Evolutionary conservation across 2,888 invertebrate genomes (phyloP).

Genomic region (Scaptomyza reducta): DNA sequence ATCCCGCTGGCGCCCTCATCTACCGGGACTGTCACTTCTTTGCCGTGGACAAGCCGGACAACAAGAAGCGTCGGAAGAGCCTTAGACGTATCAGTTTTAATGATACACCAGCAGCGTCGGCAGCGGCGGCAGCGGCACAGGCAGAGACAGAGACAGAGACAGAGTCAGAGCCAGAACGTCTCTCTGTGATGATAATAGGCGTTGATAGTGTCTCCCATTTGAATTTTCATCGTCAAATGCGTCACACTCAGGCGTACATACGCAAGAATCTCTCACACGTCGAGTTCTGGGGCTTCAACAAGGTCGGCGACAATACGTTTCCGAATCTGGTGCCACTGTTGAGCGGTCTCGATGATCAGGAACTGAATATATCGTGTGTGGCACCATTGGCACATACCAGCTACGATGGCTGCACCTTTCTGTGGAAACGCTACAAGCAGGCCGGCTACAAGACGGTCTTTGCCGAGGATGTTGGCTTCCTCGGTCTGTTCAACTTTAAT

Average conservation of each 20-base stretch:
- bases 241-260: slow-evolving; percentile 87
- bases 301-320: slow-evolving; percentile 97
- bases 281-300: slow-evolving; percentile 94
- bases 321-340: slow-evolving; percentile 94
- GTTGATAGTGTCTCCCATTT: slow-evolving; percentile 93
- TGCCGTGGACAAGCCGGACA: slow-evolving; percentile 79
- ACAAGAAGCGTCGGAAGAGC: slow-evolving; percentile 6
- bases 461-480: slow-evolving; percentile 92
- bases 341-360: slow-evolving; percentile 88
- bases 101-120: background rate
- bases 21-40: slow-evolving; percentile 88
- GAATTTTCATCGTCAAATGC: slow-evolving; percentile 94
- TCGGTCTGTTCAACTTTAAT: slow-evolving; percentile 92
- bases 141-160: background rate
- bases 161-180: slow-evolving; percentile 17
- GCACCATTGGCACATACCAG: slow-evolving; percentile 85
- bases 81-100: slow-evolving; percentile 33
- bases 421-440: slow-evolving; percentile 92
- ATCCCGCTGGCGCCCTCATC: slow-evolving; percentile 84
- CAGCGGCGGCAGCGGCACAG: too few species aligned
- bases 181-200: slow-evolving; percentile 92
- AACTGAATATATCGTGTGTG: slow-evolving; percentile 88
- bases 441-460: slow-evolving; percentile 91
- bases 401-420: slow-evolving; percentile 92
- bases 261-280: slow-evolving; percentile 85